Conservation (phyloP, 2,113 vertebrate species). For the Ellobius talpinus region DNA sequence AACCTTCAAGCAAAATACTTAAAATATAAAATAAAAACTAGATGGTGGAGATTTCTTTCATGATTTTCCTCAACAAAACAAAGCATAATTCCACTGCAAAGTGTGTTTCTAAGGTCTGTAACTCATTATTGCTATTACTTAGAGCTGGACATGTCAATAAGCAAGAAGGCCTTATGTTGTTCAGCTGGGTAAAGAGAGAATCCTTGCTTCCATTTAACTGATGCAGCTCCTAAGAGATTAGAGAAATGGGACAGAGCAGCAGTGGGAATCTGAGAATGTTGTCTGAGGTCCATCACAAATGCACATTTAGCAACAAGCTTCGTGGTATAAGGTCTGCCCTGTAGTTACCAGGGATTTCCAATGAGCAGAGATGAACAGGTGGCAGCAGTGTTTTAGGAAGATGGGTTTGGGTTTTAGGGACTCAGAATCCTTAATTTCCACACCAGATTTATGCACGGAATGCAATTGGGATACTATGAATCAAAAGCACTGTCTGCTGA, state of each 20-base stretch:
- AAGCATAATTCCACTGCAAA: constrained; percentile 22
- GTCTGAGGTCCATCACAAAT: background rate
- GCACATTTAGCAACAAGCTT: background rate
- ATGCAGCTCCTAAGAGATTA: background rate
- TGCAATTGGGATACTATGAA: background rate
- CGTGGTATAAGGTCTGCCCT: background rate
- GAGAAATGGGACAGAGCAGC: background rate
- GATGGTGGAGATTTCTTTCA: background rate
- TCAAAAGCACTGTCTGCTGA: background rate
- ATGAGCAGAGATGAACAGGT: background rate
- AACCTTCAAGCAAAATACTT: constrained; percentile 40
- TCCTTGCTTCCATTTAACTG: background rate
- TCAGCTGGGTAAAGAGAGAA: constrained; percentile 44
- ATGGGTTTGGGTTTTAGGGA: background rate
- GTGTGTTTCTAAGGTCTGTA: constrained; percentile 9
- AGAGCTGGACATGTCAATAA: background rate
- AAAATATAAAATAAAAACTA: constrained; percentile 57
- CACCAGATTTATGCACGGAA: background rate
- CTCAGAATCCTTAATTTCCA: background rate
- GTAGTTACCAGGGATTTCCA: background rate
- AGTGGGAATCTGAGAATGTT: background rate
- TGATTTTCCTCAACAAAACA: background rate
- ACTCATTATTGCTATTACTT: background rate
- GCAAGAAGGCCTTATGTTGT: background rate
- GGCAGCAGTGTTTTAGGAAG: background rate